phyloP scores from a whole-genome alignment of 2,797 vertebrate genomes.

The Oreonectes daqikongensis region DNA sequence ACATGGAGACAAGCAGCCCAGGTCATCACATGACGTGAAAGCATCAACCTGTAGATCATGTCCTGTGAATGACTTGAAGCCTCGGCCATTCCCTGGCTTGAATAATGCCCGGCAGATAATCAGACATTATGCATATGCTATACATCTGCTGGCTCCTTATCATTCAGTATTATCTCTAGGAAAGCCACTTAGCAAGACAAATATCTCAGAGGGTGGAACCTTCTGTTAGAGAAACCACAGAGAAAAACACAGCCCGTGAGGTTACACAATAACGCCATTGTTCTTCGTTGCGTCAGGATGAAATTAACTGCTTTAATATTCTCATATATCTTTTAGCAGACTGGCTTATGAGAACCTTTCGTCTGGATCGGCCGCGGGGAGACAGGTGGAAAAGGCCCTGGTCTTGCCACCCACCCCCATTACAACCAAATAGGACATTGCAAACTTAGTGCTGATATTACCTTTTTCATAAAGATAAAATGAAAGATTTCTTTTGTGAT shows the following conservation, averaged over 20 bases:
- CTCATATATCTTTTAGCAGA: constrained; percentile 69
- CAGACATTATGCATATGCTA: constrained; percentile 34
- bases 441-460: constrained; percentile 35
- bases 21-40: neutral
- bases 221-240: constrained; percentile 57
- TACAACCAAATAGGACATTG: constrained; percentile 42
- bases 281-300: constrained; percentile 55
- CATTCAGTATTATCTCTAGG: constrained; percentile 56
- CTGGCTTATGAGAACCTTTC: constrained; percentile 50
- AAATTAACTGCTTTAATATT: constrained; percentile 69
- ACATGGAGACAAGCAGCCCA: neutral
- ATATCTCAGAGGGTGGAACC: constrained; percentile 60
- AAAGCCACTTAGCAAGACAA: constrained; percentile 64
- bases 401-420: constrained; percentile 25
- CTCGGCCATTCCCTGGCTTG: constrained; percentile 4
- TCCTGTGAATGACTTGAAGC: neutral
- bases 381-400: constrained; percentile 67
- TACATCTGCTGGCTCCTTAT: constrained; percentile 48
- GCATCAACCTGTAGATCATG: neutral
- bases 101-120: constrained; percentile 21
- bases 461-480: constrained; percentile 5
- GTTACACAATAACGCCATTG: constrained; percentile 65
- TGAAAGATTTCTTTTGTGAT: constrained; percentile 56
- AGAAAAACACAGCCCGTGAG: constrained; percentile 58
- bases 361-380: constrained; percentile 61